Evolutionary conservation across 2,113 vertebrate genomes (phyloP), one percentile per base, ranked within the genome.

Genomic region (Pomatorhinus ruficollis): DNA sequence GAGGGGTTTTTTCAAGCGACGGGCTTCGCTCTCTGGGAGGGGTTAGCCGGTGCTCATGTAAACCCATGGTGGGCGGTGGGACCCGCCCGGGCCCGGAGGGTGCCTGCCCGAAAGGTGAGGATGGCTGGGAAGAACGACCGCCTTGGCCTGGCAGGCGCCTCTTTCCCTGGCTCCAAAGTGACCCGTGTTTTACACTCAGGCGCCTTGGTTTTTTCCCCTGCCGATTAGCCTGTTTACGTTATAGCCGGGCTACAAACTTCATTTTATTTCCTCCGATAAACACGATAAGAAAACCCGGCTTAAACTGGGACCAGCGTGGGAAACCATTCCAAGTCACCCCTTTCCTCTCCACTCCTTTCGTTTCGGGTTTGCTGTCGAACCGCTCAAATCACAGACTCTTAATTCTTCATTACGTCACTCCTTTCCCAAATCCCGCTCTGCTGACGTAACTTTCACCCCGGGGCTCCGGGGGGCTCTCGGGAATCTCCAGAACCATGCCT

Each of bases 201-300:
- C 83, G 63, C 80, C 82, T 80, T 8, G 50, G 11, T 0, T 81
- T 89, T 60, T 77, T 88, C 57, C 33, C 18, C 59, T 44, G 30
- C 69, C n/a, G 74, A 97, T 83, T 81, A 90, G 76, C 66, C 66
- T 90, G 71, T 95, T 91, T 89, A 76, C 77, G 91, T 87, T 92
- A 92, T 70, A 94, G n/a, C 60, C 50, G 31, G 81, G 63, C 66
- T 81, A 89, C 72, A 54, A 53, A 22, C 80, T 95, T 88, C 23
- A 64, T 95, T 96, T 93, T 87, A 81, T 92, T 80, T 93, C 77
- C 86, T 91, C 47, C 35, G 37, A 78, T 76, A 79, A n/a, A 78
- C 64, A 56, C 61, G 82, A 88, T 93, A 90, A 93, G 90, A 80
- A 93, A 91, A 54, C 66, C 9, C n/a, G 2, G 15, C 40, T 76